These are phyloP conservation scores for Chymomyza amoena DNA, from an alignment of 2,888 invertebrate species.

Conservation along the genomic window DNA sequence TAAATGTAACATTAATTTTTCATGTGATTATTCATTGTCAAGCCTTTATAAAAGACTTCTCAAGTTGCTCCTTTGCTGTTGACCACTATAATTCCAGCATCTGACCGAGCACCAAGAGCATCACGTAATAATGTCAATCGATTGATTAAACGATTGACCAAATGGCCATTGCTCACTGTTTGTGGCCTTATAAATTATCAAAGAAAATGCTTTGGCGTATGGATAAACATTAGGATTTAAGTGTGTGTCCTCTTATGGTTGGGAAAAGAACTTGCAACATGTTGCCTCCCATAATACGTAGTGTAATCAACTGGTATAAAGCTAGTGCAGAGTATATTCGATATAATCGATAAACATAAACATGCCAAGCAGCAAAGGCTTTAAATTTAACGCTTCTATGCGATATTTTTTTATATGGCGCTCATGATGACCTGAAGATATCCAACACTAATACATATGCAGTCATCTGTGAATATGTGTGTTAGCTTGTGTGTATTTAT, in stretches of 20 bases:
- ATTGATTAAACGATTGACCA: conserved; percentile 37
- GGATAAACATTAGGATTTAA: conserved; percentile 15
- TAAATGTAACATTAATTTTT: neutral
- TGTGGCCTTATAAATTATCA: conserved; percentile 12
- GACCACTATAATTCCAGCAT: neutral
- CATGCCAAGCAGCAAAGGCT: conserved; percentile 18
- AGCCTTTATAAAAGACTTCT: neutral
- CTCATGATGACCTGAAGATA: neutral
- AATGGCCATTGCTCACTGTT: conserved; percentile 16
- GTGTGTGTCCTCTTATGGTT: conserved; percentile 6
- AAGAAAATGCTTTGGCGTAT: neutral
- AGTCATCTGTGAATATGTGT: neutral
- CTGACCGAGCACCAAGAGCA: conserved; percentile 1
- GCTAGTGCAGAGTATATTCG: neutral
- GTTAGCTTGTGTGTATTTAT: too few species aligned
- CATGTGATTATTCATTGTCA: neutral
- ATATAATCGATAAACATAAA: conserved; percentile 39
- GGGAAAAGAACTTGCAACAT: conserved; percentile 15
- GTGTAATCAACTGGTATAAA: neutral
- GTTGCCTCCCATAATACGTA: neutral
- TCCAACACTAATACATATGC: neutral
- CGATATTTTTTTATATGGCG: conserved; percentile 11
- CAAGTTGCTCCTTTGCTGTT: neutral
- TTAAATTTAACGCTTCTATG: conserved; percentile 34
- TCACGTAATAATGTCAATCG: conserved; percentile 3